Evolutionary conservation across 2,797 vertebrate species (phyloP), one percentile per base, ranked within the genome.

Genomic region (Parambassis ranga): DNA sequence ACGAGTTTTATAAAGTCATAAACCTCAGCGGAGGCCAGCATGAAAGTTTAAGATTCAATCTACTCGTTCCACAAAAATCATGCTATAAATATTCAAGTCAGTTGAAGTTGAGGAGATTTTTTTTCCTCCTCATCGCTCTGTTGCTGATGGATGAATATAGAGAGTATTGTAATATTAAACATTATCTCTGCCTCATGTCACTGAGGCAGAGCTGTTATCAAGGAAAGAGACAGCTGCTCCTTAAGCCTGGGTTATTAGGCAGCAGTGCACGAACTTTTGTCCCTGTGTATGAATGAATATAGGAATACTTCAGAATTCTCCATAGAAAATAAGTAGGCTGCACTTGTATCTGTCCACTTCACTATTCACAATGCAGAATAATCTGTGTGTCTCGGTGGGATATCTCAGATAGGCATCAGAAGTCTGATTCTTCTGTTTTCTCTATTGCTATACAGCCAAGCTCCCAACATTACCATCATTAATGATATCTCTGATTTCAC

Each of bases 121-220:
- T 31, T 58, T 7, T 9, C 63, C 31, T 42, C 19, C 19, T 63
- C 58, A 32, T 32, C 33, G 35, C 57, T 56, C 24, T 44, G 30
- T 11, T 52, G 32, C 44, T 52, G 42, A 47, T 50, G 16, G 36
- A 46, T 63, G 53, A 53, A 36, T 57, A 47, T 10, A 10, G 10
- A 62, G 9, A 55, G 13, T 9, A 50, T 24, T 65, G 39, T 43
- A 41, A 59, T 70, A 70, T 47, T 53, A 56, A 47, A 51, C 30
- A 42, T 67, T 62, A 74, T 75, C 50, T 66, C 44, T 35, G 9
- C 23, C 66, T 15, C 33, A 26, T 43, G 26, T 55, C 28, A 36
- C 38, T 46, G 43, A 44, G 44, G 46, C 14, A 14, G 37, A 41
- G 44, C 42, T 64, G 14, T 57, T 71, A 58, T 74, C 14, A 37